Evolutionary conservation across 2,113 vertebrate genomes (phyloP), one percentile per base, ranked within the genome.

Genomic region (Sceloporus undulatus): DNA sequence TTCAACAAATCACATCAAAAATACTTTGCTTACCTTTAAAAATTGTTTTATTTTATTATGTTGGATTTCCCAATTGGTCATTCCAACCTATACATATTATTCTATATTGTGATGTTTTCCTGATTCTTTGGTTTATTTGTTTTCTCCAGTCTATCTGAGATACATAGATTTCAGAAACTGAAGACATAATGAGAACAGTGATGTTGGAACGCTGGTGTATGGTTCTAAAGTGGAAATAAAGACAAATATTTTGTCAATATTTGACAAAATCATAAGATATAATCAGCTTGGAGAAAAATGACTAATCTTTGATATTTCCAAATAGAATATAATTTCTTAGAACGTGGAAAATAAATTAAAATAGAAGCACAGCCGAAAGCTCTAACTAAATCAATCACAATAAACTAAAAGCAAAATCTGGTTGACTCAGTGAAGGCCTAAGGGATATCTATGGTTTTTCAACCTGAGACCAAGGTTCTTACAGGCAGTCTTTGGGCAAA

Each of bases 61-160:
- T 76, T 54, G 88, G 85, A 62, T 73, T 23, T 88, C 74, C 0
- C 0, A 6, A 68, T 77, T 90, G 74, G 23, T 27, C 42, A 54
- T 42, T 23, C 3, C 68, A 59, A 34, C 11, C 48, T 91, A 16
- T 10, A 54, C 66, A 62, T 79, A 29, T 0, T 4, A 0, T 84
- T 75, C 48, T 27, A 0, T 56, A 16, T 70, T 16, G 27, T 54
- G 85, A 18, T 62, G 56, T 40, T 84, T 95, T 92, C 7, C 40
- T 79, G 56, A 29, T 79, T 1, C 27, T 79, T 5, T 87, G 80
- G 11, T 90, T 59, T 82, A 86, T 85, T 74, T 19, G 25, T 8
- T 91, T 92, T 94, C n/a, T 79, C 88, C 68, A 71, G 2, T 91
- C 82, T 89, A 52, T 71, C 6, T 81, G 23, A 29, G 10, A 0